Base-by-base conservation (phyloP, 2,888 invertebrate genomes). In the Mycalesis mineus region DNA sequence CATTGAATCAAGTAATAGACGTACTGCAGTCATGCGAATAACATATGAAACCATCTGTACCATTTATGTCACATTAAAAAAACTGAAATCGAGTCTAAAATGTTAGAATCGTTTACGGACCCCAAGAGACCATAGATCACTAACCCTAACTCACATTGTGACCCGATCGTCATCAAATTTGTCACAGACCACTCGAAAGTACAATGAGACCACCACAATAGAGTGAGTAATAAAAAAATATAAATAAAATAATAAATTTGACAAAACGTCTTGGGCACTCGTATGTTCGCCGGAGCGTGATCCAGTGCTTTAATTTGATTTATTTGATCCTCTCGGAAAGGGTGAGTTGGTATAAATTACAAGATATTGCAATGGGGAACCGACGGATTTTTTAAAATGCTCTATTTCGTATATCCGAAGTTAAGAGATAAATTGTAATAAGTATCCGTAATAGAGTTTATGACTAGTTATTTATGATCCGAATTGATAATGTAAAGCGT, bases 261-360 rank as follows among this genome's bases (percentile, higher is more conserved):
- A 89, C 89, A 89, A 89, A 89, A 89, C 88, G 89, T 89, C 89
- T 89, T 89, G 82, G 84, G 84, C 88, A 84, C 88, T 89, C 82
- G 78, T 74, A 77, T 73, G 82, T 69, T 79, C 79, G 66, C 67
- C 70, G 76, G 72, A 84, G 87, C 89, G 87, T 80, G 77, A 74
- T 80, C 73, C 78, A 88, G 83, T 87, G 72, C 80, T 85, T 82
- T 87, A 86, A 86, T 88, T 86, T 89, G 89, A 89, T 89, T 88
- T 89, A 89, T 89, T 85, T 84, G 79, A 80, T 82, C 82, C 76
- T 62, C 70, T 76, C 68, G 65, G 72, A 88, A 88, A 87, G 88
- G 88, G 88, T 88, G 81, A 80, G 72, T 68, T 68, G 68, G 75
- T 80, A 82, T 84, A 82, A 77, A 83, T 84, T 81, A 84, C 77